Evolutionary conservation across 2,797 vertebrate species (phyloP), one percentile per base, ranked within the genome.

Genomic region (Sebastes matsubarae): DNA sequence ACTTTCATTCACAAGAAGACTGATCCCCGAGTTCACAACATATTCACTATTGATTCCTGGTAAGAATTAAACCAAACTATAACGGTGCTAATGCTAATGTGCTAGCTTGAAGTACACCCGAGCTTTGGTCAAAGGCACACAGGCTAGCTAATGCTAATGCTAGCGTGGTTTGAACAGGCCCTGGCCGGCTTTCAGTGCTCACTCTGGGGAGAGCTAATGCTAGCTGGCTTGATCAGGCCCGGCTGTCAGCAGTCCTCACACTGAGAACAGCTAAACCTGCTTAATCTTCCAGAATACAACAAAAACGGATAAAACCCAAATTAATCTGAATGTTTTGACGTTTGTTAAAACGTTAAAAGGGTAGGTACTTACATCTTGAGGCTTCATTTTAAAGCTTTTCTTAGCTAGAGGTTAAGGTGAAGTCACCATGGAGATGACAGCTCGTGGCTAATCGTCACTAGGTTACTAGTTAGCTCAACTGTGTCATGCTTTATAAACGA

Each of bases 1-100:
- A 46, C 75, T 69, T 82, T 68, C 42, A 80, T 10, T 74, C 80
- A 84, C 78, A 70, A 88, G 36, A 87, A 84, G 92, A 90, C 80
- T 82, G 74, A 80, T 38, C 46, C 75, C 81, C 55, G 87, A 84
- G 69, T 86, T 84, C 75, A 52, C 60, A 71, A 64, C 90, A 75
- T 74, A 89, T 82, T 89, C 83, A 83, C 84, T 81, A 68, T 80
- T 90, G 72, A 86, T 92, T 92, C 75, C 86, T 69, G 94, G 94
- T 95, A 94, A 95, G 93, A 87, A 80, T 58, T 24, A 79, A 74
- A 55, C 9, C 42, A 72, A 38, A 5, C 38, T 61, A 54, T 61
- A 54, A 46, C 34, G 50, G 25, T 27, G 75, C 22, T 58, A 50
- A 24, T 36, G 78, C 60, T 88, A 83, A 6, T 6, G 5, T 38